phyloP scores from a whole-genome alignment of 2,113 vertebrate genomes.

The Eclectus roratus region DNA sequence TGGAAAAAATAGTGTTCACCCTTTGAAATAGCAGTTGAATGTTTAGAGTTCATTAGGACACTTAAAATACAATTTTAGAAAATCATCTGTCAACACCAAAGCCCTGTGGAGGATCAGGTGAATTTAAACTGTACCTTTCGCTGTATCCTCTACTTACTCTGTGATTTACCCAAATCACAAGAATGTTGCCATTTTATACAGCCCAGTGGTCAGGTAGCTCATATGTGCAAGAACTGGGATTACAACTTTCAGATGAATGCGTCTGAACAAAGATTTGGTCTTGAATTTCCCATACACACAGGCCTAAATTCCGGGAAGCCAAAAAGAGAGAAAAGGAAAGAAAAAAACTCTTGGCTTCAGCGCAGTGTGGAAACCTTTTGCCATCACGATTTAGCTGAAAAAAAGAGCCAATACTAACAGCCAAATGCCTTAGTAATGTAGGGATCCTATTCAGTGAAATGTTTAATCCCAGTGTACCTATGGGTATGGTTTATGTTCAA shows the following conservation, averaged over 20 bases:
- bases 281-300: neutral
- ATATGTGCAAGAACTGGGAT: neutral
- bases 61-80: neutral
- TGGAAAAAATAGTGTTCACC: neutral
- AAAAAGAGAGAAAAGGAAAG: neutral
- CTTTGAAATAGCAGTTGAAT: neutral
- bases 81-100: neutral
- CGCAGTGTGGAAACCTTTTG: constrained; percentile 7
- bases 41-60: neutral
- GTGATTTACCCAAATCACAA: neutral
- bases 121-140: neutral
- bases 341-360: neutral
- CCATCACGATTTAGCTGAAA: constrained; percentile 25
- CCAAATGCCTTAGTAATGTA: neutral
- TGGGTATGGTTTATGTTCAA: neutral
- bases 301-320: neutral
- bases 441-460: neutral
- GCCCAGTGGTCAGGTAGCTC: neutral
- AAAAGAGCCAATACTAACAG: constrained; percentile 44
- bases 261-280: neutral
- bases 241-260: neutral
- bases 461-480: constrained; percentile 39
- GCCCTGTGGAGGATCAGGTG: neutral
- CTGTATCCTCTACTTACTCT: neutral
- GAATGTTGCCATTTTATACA: neutral